These are phyloP conservation scores for Hesperophylax magnus DNA, from an alignment of 1,140 invertebrate genomes.

Conservation along the genomic window DNA sequence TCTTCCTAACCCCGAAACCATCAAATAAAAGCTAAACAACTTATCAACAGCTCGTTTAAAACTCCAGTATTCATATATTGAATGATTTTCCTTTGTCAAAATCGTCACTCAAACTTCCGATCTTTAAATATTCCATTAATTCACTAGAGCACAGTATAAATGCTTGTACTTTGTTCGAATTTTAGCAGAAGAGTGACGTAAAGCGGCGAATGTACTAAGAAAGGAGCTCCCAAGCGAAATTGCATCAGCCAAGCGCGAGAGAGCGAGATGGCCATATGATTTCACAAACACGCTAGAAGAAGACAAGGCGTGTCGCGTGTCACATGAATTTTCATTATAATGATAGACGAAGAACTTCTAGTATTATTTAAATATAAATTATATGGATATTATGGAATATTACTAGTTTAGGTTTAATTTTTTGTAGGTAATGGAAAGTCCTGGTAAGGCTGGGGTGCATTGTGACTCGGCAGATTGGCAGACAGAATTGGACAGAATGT, in stretches of 20 bases:
- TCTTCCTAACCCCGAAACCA: neutral
- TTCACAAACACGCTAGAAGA: too few species aligned
- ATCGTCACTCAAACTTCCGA: neutral
- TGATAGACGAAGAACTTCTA: too few species aligned
- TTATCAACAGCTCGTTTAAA: neutral
- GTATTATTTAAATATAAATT: too few species aligned
- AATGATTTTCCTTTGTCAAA: slow-evolving; percentile 21
- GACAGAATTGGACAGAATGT: too few species aligned
- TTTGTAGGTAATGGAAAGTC: too few species aligned
- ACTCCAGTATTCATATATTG: neutral
- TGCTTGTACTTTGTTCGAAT: neutral
- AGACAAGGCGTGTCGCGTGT: too few species aligned
- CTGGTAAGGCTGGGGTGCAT: too few species aligned
- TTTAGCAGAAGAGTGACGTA: slow-evolving; percentile 12
- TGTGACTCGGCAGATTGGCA: too few species aligned
- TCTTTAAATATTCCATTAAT: slow-evolving; percentile 3
- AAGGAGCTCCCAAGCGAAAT: neutral
- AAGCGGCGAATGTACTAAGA: neutral
- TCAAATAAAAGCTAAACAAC: neutral
- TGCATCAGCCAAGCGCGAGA: slow-evolving; percentile 32
- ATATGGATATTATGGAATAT: too few species aligned
- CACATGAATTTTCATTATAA: too few species aligned
- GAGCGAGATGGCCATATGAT: slow-evolving; percentile 15
- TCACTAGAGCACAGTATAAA: neutral
- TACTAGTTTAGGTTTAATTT: too few species aligned